Evolutionary conservation across 2,113 vertebrate genomes (phyloP), one percentile per base, ranked within the genome.

Genomic region (Coregonus clupeaformis): DNA sequence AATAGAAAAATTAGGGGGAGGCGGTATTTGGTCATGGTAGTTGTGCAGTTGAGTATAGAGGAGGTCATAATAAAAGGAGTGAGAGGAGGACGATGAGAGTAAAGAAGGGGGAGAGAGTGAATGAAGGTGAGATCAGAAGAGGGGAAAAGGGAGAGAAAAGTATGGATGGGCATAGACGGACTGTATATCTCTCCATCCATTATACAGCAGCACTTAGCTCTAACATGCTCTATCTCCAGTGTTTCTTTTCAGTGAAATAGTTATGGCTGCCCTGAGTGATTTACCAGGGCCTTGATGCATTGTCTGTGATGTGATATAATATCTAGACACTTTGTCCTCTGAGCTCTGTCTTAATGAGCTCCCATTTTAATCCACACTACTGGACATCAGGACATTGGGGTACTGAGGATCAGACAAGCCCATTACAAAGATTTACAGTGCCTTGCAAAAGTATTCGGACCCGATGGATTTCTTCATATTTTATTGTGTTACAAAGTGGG

Each of bases 221-320:
- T 4, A 68, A 32, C 55, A n/a, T 4, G 25, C 69, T 32, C 52
- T 52, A n/a, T 32, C 9, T 52, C 18, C 12, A 12, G 49, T 60
- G 59, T 68, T 55, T 30, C 62, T 82, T 45, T 72, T 60, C 77
- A 12, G 24, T 16, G 68, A 45, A 74, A 74, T 25, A 75, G 36
- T 5, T 59, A 29, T 68, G 67, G 69, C 49, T 68, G 65, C 32
- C 32, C 30, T 52, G 70, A 71, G 75, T 68, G 22, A 29, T 69
- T 80, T 73, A 85, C 82, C 62, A 68, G 73, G 14, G 65, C 32
- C 3, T 18, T 45, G 63, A 69, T 82, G 81, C 42, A 76, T 2
- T 76, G 62, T 68, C 30, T 74, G 67, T 70, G 24, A 87, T 81
- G 68, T 74, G 73, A 76, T 63, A 68, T 59, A 29, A 78, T 62